Base-by-base conservation (phyloP, 2,888 invertebrate species). In the Atrina japonica region DNA sequence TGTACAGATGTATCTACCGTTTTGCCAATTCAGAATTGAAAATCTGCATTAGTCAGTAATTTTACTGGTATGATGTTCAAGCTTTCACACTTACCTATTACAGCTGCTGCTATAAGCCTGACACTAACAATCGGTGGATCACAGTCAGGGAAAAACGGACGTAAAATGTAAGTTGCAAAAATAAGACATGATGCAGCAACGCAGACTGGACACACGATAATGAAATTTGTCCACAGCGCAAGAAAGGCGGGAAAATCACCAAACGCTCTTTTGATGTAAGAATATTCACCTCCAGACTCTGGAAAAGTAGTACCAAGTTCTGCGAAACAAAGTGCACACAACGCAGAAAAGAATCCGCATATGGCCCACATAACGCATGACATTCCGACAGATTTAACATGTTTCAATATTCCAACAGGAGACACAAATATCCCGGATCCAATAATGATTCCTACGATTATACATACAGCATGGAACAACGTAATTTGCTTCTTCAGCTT, bases 361-460 rank as follows among this genome's bases (percentile, higher is more conserved):
- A 95, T 92, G 30, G 95, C 93, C 98, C 98, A 98, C 68, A 98
- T 94, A 60, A 97, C 93, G 59, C 97, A 92, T 1, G 97, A 95
- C 90, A 96, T 83, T 7, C 88, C 87, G 14, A 93, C 74, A 94
- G 90, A 70, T 96, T 97, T 16, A 95, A 96, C 94, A 88, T 94
- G 93, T 71, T 92, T 91, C 25, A 98, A 92, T n/a, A 97, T 97
- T 80, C 97, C 95, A 88, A 95, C 95, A 0, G 98, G 98, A 30
- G 97, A 96, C 50, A 98, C 96, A 90, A 98, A 98, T 84, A 98
- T 98, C 11, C 98, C 98, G 1, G 97, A 95, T 1, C 98, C 98
- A 63, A 97, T 94, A 80, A 97, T 97, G 76, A 97, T 95, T 56
- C 97, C 97, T 27, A 87, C 82, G 63, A 88, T 88, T 40, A 88